phyloP scores from a whole-genome alignment of 2,113 vertebrate genomes.

The Electrona antarctica region DNA sequence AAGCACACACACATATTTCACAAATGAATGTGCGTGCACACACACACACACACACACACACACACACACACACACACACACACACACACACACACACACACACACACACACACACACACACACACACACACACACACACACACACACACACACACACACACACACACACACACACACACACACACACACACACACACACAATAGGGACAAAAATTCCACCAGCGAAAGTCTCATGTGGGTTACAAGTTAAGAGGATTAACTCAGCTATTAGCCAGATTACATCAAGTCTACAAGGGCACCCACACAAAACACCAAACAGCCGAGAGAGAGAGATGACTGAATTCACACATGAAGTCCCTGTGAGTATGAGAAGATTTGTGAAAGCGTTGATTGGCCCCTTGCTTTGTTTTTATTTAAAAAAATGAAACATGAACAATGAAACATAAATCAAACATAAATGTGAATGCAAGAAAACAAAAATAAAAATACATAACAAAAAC shows the following conservation, averaged over 20 bases:
- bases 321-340: background rate
- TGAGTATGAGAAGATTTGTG: background rate
- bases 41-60: background rate
- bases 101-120: slow-evolving; percentile 11
- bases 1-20: slow-evolving; percentile 10
- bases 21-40: background rate
- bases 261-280: slow-evolving; percentile 63
- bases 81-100: background rate
- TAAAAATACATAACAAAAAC: no score
- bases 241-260: slow-evolving; percentile 71
- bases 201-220: slow-evolving; percentile 53
- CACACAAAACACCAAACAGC: slow-evolving; percentile 40
- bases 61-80: slow-evolving; percentile 34
- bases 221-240: slow-evolving; percentile 54
- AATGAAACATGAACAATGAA: no score
- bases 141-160: slow-evolving; percentile 32
- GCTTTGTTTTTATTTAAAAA: no score
- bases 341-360: background rate
- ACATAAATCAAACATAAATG: no score
- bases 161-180: background rate
- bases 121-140: slow-evolving; percentile 1
- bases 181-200: slow-evolving; percentile 27
- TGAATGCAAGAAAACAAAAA: no score
- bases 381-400: background rate
- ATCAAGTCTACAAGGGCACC: slow-evolving; percentile 43